These are phyloP conservation scores for Drosophila borealis DNA, from an alignment of 2,888 invertebrate species.

Conservation along the genomic window DNA sequence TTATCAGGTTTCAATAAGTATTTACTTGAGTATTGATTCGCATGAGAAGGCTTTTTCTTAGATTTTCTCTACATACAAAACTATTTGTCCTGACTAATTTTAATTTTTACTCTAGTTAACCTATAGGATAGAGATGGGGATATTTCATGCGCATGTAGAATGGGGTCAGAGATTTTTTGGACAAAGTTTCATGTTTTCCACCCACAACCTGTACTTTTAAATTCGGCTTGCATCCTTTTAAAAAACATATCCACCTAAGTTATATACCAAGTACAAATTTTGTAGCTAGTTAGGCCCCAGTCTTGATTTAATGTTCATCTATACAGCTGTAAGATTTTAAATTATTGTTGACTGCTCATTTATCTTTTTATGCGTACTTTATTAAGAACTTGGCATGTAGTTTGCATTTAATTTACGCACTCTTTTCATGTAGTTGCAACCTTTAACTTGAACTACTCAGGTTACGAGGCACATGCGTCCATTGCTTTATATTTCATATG, in stretches of 20 bases:
- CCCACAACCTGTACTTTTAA: too few species aligned
- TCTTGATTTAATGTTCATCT: not conserved
- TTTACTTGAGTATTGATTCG: not conserved
- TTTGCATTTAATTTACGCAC: constrained; percentile 28
- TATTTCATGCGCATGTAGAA: too few species aligned
- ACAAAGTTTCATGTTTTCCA: too few species aligned
- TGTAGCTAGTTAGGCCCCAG: not conserved
- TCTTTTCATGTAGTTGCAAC: constrained; percentile 11
- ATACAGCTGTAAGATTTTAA: constrained; percentile 1
- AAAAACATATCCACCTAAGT: not conserved
- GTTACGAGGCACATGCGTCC: constrained; percentile 11
- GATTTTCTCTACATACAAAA: too few species aligned
- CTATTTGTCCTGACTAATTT: too few species aligned
- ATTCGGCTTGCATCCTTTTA: not conserved
- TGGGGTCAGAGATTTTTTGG: too few species aligned
- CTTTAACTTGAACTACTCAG: constrained; percentile 21
- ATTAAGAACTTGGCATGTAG: constrained; percentile 10
- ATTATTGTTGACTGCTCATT: constrained; percentile 3
- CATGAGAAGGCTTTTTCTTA: too few species aligned
- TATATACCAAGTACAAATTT: not conserved
- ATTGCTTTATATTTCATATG: constrained; percentile 13
- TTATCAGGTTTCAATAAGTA: not conserved
- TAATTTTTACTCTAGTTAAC: too few species aligned
- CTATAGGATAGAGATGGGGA: too few species aligned
- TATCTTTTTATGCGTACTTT: not conserved